Conservation (phyloP, 2,888 invertebrate genomes). For the Netelia fuscicornis region DNA sequence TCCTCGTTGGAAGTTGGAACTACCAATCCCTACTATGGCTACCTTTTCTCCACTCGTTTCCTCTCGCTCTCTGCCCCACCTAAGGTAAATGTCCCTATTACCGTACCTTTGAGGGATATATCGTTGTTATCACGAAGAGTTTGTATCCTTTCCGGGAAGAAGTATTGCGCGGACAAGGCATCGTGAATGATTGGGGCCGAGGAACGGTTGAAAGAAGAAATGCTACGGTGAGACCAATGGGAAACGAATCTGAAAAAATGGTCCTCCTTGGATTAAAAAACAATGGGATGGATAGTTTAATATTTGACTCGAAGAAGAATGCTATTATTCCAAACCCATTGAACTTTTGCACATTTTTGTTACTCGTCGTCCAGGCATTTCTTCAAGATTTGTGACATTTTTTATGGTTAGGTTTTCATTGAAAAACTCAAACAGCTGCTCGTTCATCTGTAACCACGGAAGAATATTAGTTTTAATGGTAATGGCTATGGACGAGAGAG, state of each 20-base stretch:
- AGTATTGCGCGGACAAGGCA: background rate
- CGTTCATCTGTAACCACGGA: no score
- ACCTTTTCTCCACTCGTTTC: background rate
- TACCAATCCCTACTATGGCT: conserved; percentile 11
- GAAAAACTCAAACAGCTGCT: background rate
- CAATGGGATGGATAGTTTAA: no score
- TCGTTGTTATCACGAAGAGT: background rate
- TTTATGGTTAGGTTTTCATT: background rate
- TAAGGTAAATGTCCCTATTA: conserved; percentile 34
- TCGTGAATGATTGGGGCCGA: background rate
- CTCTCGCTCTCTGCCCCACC: conserved; percentile 25
- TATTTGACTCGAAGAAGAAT: no score
- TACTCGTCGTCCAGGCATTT: background rate
- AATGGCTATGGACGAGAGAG: background rate
- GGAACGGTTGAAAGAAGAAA: background rate
- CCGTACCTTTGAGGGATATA: conserved; percentile 10
- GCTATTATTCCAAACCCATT: no score
- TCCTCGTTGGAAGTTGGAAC: conserved; percentile 7
- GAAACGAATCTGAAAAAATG: no score
- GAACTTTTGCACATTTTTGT: no score
- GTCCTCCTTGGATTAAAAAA: no score
- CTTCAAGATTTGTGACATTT: background rate
- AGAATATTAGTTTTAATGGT: background rate
- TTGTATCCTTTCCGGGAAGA: background rate
- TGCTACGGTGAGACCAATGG: background rate